Evolutionary conservation across 2,113 vertebrate genomes (phyloP).

Genomic region (Rhynchomys soricoides): DNA sequence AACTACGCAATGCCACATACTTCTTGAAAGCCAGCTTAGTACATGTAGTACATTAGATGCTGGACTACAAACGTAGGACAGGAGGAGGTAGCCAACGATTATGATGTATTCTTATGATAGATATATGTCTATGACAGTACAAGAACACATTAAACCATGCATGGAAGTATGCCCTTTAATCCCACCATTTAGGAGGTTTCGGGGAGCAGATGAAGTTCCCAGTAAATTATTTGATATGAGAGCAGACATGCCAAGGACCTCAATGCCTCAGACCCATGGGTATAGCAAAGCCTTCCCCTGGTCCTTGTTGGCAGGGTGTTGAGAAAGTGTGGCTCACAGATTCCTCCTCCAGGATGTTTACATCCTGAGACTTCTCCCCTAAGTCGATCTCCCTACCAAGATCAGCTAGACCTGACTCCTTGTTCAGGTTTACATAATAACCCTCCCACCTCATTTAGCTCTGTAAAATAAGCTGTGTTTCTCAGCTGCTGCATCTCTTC

Average conservation of each 20-base stretch:
- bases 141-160: not conserved
- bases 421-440: not conserved
- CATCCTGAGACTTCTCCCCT: not conserved
- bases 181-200: not conserved
- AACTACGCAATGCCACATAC: conserved; percentile 21
- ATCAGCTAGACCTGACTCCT: not conserved
- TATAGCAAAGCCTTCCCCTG: not conserved
- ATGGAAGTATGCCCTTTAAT: not conserved
- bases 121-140: not conserved
- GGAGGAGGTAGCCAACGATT: not conserved
- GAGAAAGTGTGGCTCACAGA: not conserved
- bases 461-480: not conserved
- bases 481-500: too few species aligned
- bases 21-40: conserved; percentile 12
- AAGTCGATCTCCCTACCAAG: not conserved
- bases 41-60: not conserved
- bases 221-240: not conserved
- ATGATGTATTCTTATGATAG: not conserved
- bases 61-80: conserved; percentile 19
- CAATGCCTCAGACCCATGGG: not conserved
- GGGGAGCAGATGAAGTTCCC: not conserved
- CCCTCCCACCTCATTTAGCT: not conserved
- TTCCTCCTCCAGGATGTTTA: not conserved
- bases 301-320: not conserved
- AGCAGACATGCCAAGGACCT: not conserved